phyloP scores from a whole-genome alignment of 2,888 invertebrate species.

The Dascillus cervinus region DNA sequence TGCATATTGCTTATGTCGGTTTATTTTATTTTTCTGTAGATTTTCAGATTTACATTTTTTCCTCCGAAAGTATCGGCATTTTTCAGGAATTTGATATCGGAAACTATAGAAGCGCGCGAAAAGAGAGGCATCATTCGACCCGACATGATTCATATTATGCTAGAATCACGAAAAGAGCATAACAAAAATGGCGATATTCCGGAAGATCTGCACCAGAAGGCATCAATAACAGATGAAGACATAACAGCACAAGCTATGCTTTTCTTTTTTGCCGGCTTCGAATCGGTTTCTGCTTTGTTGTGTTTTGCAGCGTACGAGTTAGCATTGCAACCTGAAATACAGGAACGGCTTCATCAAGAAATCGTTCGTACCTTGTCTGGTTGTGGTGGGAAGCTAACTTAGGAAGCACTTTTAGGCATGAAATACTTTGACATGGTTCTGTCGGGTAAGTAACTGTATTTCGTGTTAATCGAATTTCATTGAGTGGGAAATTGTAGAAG shows the following conservation, averaged over 20 bases:
- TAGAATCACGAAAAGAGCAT: background rate
- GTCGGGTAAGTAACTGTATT: slow-evolving; percentile 34
- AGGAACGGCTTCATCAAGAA: slow-evolving; percentile 48
- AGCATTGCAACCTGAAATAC: slow-evolving; percentile 51
- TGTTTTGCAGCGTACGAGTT: slow-evolving; percentile 51
- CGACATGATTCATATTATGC: slow-evolving; percentile 1
- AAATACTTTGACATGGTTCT: slow-evolving; percentile 51
- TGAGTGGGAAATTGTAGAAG: no score
- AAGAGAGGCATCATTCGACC: background rate
- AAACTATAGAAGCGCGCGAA: background rate
- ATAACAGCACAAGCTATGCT: slow-evolving; percentile 50
- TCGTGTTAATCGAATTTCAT: no score
- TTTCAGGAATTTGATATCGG: background rate
- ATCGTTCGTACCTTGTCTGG: slow-evolving; percentile 37
- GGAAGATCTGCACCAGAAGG: slow-evolving; percentile 5
- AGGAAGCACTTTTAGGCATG: slow-evolving; percentile 37
- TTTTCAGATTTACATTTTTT: background rate
- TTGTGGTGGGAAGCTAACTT: slow-evolving; percentile 37
- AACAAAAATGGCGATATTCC: background rate
- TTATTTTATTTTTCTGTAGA: slow-evolving; percentile 1
- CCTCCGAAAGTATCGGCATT: background rate
- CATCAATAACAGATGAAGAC: slow-evolving; percentile 36
- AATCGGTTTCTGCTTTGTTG: slow-evolving; percentile 42
- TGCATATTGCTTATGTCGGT: no score
- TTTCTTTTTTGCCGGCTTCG: slow-evolving; percentile 49